Base-by-base conservation (phyloP, 2,113 vertebrate genomes). In the Stigmatopora nigra region DNA sequence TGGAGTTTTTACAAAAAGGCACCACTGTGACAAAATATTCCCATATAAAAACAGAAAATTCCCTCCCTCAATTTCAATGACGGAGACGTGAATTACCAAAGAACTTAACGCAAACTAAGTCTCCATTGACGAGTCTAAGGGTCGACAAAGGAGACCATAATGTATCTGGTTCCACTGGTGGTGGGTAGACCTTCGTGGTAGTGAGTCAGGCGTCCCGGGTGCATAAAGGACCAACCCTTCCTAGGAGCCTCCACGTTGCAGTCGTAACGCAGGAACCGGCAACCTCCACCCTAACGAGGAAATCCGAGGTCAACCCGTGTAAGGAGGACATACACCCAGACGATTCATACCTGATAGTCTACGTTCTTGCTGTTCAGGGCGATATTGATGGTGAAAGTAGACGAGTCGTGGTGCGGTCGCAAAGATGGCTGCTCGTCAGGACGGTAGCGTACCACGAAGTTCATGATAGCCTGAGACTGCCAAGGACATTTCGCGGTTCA, bases 141-240 rank as follows among this genome's bases (percentile, higher is more conserved):
- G 77, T 95, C 94, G 0, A 95, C 93, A 14, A 95, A 95, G 38
- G 94, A 94, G 70, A 96, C 93, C 92, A 94, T 92, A 88, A 96
- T 96, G 84, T 96, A 96, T 17, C 93, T 79, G 7, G 93, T 96
- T 5, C 94, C 94, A 0, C 49, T 36, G 1, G 92, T 94, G 35
- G 90, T 92, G 51, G 93, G 94, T 0, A 95, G 88, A 0, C 94
- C 94, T 83, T 95, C 94, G 13, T 95, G 94, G 83, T 93, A 95
- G 81, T 96, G 94, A 0, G 94, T 95, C 61, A 96, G 90, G 0
- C 94, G 92, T 1, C 94, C 94, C 0, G 94, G 94, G 68, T 96
- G 93, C 88, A 95, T 89, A 63, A 95, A 90, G 13, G 90, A 92
- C 94, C 94, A 95, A 71, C 94, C 94, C 68, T 94, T 95, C 57